These are phyloP conservation scores for Clivina fossor DNA, from an alignment of 2,888 invertebrate genomes.

Conservation along the genomic window DNA sequence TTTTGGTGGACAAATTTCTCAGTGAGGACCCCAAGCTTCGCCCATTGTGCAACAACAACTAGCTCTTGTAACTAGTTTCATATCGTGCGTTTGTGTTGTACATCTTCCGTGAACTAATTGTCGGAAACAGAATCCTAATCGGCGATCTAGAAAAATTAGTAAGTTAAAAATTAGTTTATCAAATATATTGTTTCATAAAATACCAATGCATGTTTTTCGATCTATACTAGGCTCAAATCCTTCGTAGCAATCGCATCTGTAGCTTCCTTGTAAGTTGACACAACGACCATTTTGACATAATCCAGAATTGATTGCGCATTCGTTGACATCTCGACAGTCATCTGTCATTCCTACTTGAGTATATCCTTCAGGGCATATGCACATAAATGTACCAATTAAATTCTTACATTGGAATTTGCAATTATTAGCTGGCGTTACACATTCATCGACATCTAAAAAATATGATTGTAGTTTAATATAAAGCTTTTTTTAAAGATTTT, in stretches of 20 bases:
- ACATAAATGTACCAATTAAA: conserved; percentile 80
- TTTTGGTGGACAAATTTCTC: conserved; percentile 74
- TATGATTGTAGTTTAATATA: too few species aligned
- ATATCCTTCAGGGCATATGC: conserved; percentile 73
- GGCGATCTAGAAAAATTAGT: conserved; percentile 60
- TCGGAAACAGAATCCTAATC: conserved; percentile 74
- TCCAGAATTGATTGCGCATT: conserved; percentile 66
- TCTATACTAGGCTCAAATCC: conserved; percentile 75
- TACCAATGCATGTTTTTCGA: conserved; percentile 75
- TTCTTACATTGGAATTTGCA: conserved; percentile 86
- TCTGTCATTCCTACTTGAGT: conserved; percentile 62
- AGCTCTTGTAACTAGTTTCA: conserved; percentile 61
- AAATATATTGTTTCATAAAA: too few species aligned
- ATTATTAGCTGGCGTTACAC: conserved; percentile 70
- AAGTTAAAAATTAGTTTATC: too few species aligned
- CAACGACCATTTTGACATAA: conserved; percentile 78
- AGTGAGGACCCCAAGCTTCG: conserved; percentile 80
- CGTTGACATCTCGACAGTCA: conserved; percentile 78
- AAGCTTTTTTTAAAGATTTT: too few species aligned
- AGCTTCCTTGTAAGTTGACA: conserved; percentile 75
- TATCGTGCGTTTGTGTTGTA: conserved; percentile 56
- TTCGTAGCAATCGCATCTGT: conserved; percentile 74
- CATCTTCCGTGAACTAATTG: conserved; percentile 65
- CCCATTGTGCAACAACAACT: conserved; percentile 84
- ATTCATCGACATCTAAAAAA: conserved; percentile 89